Base-by-base conservation (phyloP, 1,140 invertebrate species). In the Calosoma granatense region DNA sequence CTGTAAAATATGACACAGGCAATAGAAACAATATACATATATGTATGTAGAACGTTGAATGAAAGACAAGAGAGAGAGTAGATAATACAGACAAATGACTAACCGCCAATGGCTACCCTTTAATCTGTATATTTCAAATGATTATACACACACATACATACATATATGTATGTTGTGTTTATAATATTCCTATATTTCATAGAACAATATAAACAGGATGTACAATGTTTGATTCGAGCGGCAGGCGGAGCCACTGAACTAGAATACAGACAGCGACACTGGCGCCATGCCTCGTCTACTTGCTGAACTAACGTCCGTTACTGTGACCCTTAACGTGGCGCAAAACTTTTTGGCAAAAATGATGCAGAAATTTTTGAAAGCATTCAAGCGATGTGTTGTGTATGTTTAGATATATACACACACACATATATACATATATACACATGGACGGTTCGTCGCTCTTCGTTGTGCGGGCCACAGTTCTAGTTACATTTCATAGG, bases 201-300 rank as follows among this genome's bases (percentile, higher is more conserved):
- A 47, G 41, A 47, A 47, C 41, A 47, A 47, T 47, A 47, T 47
- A 47, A 47, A 47, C 41, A 47, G 41, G 41, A 47, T 47, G 41
- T 47, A 17, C 17, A 12, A 17, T 47, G 41, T 47, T 47, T 47
- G 41, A 47, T 47, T 47, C 41, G 41, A 9, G 41, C 41, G 41
- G 41, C 41, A n/a, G 15, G 9, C 41, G 9, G 41, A 12, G 41
- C 41, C 41, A 47, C 41, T 3, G 41, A 47, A 17, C 41, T 17
- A 30, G 26, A 30, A 30, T 30, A 36, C 26, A 36, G 26, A 47
- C 15, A 4, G 6, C 41, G 41, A 47, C 17, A 17, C 15, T 12
- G 17, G 41, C 41, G 41, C 9, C 41, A 17, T 17, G 41, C 6
- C 15, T 4, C 41, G 41, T 47, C 41, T 3, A 4, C 15, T 17